phyloP scores from a whole-genome alignment of 2,888 invertebrate genomes.

The Scaptomyza caliginosa region DNA sequence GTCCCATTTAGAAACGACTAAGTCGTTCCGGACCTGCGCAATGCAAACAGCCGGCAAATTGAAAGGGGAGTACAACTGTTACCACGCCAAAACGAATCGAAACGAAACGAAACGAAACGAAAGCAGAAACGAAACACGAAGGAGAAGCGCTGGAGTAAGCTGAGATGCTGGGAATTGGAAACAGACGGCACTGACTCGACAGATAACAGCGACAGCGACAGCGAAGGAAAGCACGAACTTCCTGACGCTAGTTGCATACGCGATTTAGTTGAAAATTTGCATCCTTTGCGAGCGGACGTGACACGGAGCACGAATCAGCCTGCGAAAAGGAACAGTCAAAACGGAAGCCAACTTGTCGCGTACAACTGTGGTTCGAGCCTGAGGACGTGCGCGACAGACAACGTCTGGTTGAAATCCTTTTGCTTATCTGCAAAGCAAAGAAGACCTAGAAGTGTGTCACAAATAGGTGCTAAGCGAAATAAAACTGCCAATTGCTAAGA shows the following conservation, averaged over 20 bases:
- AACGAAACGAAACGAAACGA: slow-evolving; percentile 4
- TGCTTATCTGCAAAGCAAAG: slow-evolving; percentile 27
- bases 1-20: slow-evolving; percentile 10
- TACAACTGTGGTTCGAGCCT: slow-evolving; percentile 23
- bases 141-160: slow-evolving; percentile 3
- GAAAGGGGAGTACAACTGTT: slow-evolving; percentile 4
- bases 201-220: slow-evolving; percentile 20
- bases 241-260: slow-evolving; percentile 45
- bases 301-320: slow-evolving; percentile 27
- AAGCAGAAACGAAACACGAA: slow-evolving; percentile 3
- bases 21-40: slow-evolving; percentile 52
- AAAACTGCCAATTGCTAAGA: slow-evolving; percentile 24
- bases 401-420: slow-evolving; percentile 21
- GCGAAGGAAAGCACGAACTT: slow-evolving; percentile 37
- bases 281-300: slow-evolving; percentile 71
- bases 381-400: slow-evolving; percentile 36
- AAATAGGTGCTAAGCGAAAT: slow-evolving; percentile 29
- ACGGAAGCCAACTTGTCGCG: slow-evolving; percentile 49
- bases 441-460: slow-evolving; percentile 10
- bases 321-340: background rate
- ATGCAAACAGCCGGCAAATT: slow-evolving; percentile 21
- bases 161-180: slow-evolving; percentile 28
- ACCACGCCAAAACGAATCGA: background rate
- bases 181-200: slow-evolving; percentile 22
- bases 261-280: slow-evolving; percentile 72